Base-by-base conservation (phyloP, 2,113 vertebrate species). In the Carettochelys insculpta region DNA sequence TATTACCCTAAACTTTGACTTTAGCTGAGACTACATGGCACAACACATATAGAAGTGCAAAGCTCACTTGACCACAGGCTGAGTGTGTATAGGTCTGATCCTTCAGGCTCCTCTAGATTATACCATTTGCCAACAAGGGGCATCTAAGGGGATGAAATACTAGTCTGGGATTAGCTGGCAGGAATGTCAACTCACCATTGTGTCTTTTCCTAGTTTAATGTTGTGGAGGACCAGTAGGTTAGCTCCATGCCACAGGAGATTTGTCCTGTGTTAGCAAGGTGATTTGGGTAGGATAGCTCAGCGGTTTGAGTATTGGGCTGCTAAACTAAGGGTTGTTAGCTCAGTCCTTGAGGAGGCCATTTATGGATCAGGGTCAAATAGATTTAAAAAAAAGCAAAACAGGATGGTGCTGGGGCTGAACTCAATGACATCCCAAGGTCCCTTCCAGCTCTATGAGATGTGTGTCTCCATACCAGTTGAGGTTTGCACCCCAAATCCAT, bases 121-220 rank as follows among this genome's bases (percentile, higher is more conserved):
- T 68, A n/a, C 6, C 11, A 14, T 50, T 9, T 43, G 61, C 73
- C 29, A 5, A 0, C 0, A 10, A n/a, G n/a, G n/a, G n/a, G 24
- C 43, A n/a, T 34, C 27, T 1, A 11, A 58, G 14, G 34, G 87
- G 52, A 3, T 11, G 7, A 58, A 41, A 78, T 34, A 73, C 2
- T 65, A 61, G 81, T 5, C 56, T 25, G 85, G 20, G 25, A 16
- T 41, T 31, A 24, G 34, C 88, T 14, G 81, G 13, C 17, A 1
- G 1, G 29, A 0, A 4, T 54, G 51, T 8, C 2, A 4, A 11
- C 0, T 31, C 16, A 65, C 8, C 16, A 14, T n/a, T 65, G 0
- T 0, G 1, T 1, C 0, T 2, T 3, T 17, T 6, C 29, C 48
- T 48, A 17, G 29, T 8, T 75, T 45, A 75, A 75, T 24, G 13